Percentiles rank a stretch among this genome's conserved stretches.
Conservation (phyloP, 2,888 invertebrate genomes). For the Parnassius orleans region DNA sequence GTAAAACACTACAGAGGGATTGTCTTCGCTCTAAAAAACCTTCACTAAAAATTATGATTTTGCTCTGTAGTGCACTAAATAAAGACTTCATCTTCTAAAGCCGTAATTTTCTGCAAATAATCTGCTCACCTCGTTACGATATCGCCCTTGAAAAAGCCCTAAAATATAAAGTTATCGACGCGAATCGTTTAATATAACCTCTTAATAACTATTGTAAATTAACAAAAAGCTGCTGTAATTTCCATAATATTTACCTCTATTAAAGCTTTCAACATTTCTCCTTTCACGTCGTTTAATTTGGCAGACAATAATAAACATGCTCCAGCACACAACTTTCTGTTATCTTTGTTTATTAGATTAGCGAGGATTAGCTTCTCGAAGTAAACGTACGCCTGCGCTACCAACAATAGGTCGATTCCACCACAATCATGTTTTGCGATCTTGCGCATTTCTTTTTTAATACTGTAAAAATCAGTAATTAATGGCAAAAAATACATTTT, state of each 20-base stretch:
- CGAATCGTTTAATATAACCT: no score
- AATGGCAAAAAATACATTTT: no score
- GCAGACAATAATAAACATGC: constrained; percentile 96
- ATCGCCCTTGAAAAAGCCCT: no score
- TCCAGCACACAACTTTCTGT: constrained; percentile 97
- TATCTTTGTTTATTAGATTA: constrained; percentile 95
- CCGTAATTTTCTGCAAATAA: no score
- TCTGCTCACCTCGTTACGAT: no score
- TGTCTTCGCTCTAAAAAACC: no score
- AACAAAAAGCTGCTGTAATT: not conserved
- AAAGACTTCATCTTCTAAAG: no score
- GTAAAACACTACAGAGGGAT: no score
- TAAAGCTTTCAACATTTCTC: constrained; percentile 90
- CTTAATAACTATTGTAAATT: no score
- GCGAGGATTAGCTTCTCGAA: constrained; percentile 97
- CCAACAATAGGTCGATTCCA: constrained; percentile 91
- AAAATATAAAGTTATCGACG: no score
- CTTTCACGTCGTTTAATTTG: constrained; percentile 98
- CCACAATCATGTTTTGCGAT: constrained; percentile 92
- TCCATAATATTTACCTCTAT: constrained; percentile 86
- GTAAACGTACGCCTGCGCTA: constrained; percentile 98
- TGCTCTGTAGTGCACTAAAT: no score
- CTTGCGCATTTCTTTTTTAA: constrained; percentile 97
- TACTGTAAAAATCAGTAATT: constrained; percentile 78
- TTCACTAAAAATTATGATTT: no score